Conservation (phyloP, 2,797 vertebrate species). For the Sebastes oblongus region DNA sequence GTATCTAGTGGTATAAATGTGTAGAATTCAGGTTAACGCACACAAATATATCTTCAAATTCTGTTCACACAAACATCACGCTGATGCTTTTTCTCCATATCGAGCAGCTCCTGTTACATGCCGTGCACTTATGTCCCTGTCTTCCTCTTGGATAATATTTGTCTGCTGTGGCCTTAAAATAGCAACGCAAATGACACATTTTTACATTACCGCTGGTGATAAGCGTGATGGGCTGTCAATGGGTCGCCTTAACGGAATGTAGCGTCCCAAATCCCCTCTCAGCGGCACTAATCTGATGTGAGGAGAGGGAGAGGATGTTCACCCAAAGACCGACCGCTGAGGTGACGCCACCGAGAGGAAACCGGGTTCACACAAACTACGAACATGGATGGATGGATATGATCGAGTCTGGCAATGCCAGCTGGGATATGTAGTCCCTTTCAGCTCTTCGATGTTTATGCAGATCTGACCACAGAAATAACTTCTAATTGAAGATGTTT, state of each 20-base stretch:
- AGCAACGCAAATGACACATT: conserved; percentile 42
- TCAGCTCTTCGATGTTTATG: neutral
- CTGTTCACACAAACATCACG: no score
- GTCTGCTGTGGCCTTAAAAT: conserved; percentile 41
- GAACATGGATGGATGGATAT: neutral
- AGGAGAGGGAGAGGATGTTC: neutral
- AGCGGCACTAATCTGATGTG: conserved; percentile 55
- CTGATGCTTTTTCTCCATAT: neutral
- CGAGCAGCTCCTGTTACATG: neutral
- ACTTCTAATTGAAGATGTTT: neutral
- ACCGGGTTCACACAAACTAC: neutral
- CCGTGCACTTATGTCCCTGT: neutral
- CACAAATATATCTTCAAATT: no score
- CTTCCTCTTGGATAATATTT: conserved; percentile 31
- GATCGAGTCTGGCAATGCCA: neutral
- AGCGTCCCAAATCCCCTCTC: conserved; percentile 63
- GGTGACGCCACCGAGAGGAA: neutral
- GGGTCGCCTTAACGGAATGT: conserved; percentile 38
- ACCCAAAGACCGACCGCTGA: no score
- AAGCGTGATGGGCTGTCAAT: conserved; percentile 50
- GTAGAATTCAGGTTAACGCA: neutral
- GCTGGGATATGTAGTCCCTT: neutral
- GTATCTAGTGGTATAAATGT: neutral
- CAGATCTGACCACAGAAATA: neutral
- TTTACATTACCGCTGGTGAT: conserved; percentile 43